Conservation (phyloP, 2,797 vertebrate species). For the Borostomias antarcticus region DNA sequence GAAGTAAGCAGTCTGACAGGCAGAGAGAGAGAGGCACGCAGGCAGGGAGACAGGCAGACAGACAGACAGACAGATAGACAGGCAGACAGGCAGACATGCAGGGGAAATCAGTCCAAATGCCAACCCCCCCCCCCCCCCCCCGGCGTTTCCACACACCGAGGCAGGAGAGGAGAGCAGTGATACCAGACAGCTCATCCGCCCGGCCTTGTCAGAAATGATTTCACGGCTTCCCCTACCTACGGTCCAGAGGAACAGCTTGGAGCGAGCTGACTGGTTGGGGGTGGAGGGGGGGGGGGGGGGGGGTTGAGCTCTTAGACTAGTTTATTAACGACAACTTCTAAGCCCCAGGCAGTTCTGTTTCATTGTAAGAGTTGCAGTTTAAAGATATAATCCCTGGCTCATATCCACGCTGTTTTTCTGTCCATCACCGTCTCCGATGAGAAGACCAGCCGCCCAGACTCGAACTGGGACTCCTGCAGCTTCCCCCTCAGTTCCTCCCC, state of each 20-base stretch:
- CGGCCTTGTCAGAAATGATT: conserved; percentile 69
- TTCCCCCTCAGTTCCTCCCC: too few relatives aligned
- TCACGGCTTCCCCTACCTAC: conserved; percentile 43
- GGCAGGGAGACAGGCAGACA: conserved; percentile 1
- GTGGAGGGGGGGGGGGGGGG: background rate
- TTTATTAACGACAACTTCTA: background rate
- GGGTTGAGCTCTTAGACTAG: background rate
- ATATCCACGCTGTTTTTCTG: too few relatives aligned
- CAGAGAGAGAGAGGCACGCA: background rate
- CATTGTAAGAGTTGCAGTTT: background rate
- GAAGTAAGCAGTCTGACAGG: too few relatives aligned
- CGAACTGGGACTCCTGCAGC: too few relatives aligned
- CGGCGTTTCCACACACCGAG: conserved; percentile 53
- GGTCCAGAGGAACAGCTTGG: conserved; percentile 21
- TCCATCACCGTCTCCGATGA: too few relatives aligned
- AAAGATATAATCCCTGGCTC: too few relatives aligned
- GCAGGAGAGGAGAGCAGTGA: conserved; percentile 64
- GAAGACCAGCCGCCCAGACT: too few relatives aligned
- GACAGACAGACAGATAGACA: background rate
- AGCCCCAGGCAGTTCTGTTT: background rate
- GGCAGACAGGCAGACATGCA: conserved; percentile 32
- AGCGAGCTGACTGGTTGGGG: background rate
- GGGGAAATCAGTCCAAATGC: conserved; percentile 66
- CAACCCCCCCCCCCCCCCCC: too few relatives aligned
- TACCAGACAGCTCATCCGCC: conserved; percentile 61